Base-by-base conservation (phyloP, 2,888 invertebrate genomes). In the Prosopocoilus inquinatus region DNA sequence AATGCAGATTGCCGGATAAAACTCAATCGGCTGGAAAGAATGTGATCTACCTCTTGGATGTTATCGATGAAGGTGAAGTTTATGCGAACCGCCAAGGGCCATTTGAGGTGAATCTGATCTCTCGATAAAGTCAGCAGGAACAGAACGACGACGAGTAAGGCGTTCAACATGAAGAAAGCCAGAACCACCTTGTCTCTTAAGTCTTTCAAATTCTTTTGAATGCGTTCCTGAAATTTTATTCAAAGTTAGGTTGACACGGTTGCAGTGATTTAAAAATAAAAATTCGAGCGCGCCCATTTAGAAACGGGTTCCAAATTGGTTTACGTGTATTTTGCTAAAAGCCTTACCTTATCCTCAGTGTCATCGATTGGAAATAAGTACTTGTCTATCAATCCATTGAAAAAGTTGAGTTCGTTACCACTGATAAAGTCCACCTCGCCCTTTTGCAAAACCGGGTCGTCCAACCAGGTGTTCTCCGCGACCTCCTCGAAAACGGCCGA, bases 341-440 rank as follows among this genome's bases (percentile, higher is more conserved):
- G 20, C 20, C 11, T 11, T 77, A 83, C 82, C 72, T 84, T 80
- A 68, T 85, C 82, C 52, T 84, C 81, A 66, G 88, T 84, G 39
- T 84, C 82, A 60, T 85, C 85, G 49, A 91, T 80, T 0, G 92
- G 92, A 65, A 84, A 80, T 15, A 94, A 79, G 73, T 94, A 91
- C 67, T 85, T 85, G 43, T 83, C 83, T 50, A 94, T 86, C 48
- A 93, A 75, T 50, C 87, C 86, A 52, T 82, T 81, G 91, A 92
- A 94, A 76, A 94, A 94, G 11, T 77, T 76, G 47, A 82, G 82
- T 73, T 94, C 93, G 43, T 81, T 77, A 9, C 82, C 79, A 0
- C 83, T 76, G 36, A 94, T 75, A 66, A 83, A 85, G 36, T 85
- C 84, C 2, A 87, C 80, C 47, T 85, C 83, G 0, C 89, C 88